phyloP scores from a whole-genome alignment of 2,888 invertebrate genomes.

The Synanthedon formicaeformis region DNA sequence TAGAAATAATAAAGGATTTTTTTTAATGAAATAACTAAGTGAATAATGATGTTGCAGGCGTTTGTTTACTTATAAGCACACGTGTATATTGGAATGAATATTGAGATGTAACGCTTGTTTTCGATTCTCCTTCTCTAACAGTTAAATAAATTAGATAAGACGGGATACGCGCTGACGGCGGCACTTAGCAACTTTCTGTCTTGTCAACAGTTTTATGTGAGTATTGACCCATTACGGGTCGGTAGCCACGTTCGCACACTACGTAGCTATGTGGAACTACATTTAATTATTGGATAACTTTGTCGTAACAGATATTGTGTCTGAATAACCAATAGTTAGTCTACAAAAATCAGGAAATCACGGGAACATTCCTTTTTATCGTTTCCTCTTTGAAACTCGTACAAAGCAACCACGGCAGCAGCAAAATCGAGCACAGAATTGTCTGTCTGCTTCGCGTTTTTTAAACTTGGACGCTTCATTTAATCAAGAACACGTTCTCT shows the following conservation, averaged over 20 bases:
- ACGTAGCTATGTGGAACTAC: neutral
- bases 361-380: slow-evolving; percentile 30
- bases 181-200: slow-evolving; percentile 49
- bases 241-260: slow-evolving; percentile 6
- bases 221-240: slow-evolving; percentile 27
- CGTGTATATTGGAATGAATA: neutral
- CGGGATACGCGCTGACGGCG: slow-evolving; percentile 36
- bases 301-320: neutral
- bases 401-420: slow-evolving; percentile 27
- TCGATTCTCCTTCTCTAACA: slow-evolving; percentile 37
- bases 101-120: slow-evolving; percentile 32
- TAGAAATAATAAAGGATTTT: no score
- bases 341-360: slow-evolving; percentile 36
- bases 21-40: no score
- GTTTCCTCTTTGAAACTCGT: slow-evolving; percentile 23
- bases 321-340: neutral
- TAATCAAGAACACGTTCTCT: slow-evolving; percentile 40
- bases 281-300: neutral
- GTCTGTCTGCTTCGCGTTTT: slow-evolving; percentile 28
- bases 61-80: neutral
- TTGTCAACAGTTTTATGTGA: slow-evolving; percentile 47
- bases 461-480: slow-evolving; percentile 39
- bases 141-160: slow-evolving; percentile 60
- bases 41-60: no score
- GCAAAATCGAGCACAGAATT: slow-evolving; percentile 22